Conservation (phyloP, 1,140 invertebrate species). For the Drosophila gunungcola region DNA sequence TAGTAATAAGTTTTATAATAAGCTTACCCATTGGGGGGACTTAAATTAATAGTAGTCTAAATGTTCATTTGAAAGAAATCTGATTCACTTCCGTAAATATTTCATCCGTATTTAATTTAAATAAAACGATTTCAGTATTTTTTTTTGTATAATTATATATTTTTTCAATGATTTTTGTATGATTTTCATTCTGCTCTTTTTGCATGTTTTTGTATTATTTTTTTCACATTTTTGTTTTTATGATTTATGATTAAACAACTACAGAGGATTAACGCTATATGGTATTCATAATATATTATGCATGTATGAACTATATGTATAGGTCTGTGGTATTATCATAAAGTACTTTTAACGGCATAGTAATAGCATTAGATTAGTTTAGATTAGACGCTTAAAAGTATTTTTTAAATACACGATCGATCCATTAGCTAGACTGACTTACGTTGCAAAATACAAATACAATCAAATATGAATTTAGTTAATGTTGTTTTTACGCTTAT, state of each 20-base stretch:
- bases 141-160: constrained; percentile 79
- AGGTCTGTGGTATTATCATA: constrained; percentile 59
- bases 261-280: constrained; percentile 82
- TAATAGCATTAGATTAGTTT: constrained; percentile 67
- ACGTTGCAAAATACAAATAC: constrained; percentile 63
- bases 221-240: constrained; percentile 53
- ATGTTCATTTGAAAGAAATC: no score
- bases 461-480: constrained; percentile 61
- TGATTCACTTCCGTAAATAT: background rate
- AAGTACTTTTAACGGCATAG: constrained; percentile 76
- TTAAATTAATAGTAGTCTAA: no score
- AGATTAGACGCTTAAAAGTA: constrained; percentile 65
- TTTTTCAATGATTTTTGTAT: constrained; percentile 64
- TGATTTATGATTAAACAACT: constrained; percentile 78
- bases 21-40: no score
- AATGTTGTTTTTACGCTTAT: constrained; percentile 54
- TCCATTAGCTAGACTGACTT: constrained; percentile 52
- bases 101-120: background rate
- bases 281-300: constrained; percentile 66
- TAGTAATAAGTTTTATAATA: no score
- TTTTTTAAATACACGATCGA: constrained; percentile 58
- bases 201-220: constrained; percentile 34
- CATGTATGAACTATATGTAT: constrained; percentile 68
- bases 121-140: constrained; percentile 30
- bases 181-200: constrained; percentile 38